phyloP scores from a whole-genome alignment of 2,113 vertebrate species.

The Eolophus roseicapilla region DNA sequence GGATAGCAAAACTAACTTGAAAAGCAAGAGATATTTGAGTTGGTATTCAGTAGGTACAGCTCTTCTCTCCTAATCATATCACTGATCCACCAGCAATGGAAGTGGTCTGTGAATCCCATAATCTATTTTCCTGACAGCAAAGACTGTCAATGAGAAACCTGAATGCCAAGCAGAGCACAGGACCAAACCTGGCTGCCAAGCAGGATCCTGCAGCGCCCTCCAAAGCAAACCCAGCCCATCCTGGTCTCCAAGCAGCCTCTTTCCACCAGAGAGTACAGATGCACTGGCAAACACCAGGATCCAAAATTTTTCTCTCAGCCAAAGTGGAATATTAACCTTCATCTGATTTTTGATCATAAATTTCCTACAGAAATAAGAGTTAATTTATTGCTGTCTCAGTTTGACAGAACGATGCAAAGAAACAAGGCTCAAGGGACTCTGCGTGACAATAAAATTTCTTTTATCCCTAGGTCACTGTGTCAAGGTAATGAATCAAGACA shows the following conservation, averaged over 20 bases:
- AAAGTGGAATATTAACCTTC: not conserved
- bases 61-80: not conserved
- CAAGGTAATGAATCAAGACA: not conserved
- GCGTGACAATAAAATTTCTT: not conserved
- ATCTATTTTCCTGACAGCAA: not conserved
- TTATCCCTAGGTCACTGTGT: not conserved
- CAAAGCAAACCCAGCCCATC: not conserved
- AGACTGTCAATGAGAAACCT: not conserved
- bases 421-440: not conserved
- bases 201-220: not conserved
- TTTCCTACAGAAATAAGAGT: not conserved
- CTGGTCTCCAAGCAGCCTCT: not conserved
- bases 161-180: not conserved
- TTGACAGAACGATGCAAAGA: not conserved
- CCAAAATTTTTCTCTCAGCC: not conserved
- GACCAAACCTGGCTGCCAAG: not conserved
- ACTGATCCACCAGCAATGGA: not conserved
- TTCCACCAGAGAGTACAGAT: not conserved
- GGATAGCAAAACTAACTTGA: not conserved
- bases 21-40: not conserved
- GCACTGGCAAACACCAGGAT: rapidly evolving
- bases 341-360: not conserved
- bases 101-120: not conserved
- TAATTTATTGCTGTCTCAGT: not conserved
- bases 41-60: not conserved